phyloP scores from a whole-genome alignment of 2,797 vertebrate species.

The Glyptemys insculpta region DNA sequence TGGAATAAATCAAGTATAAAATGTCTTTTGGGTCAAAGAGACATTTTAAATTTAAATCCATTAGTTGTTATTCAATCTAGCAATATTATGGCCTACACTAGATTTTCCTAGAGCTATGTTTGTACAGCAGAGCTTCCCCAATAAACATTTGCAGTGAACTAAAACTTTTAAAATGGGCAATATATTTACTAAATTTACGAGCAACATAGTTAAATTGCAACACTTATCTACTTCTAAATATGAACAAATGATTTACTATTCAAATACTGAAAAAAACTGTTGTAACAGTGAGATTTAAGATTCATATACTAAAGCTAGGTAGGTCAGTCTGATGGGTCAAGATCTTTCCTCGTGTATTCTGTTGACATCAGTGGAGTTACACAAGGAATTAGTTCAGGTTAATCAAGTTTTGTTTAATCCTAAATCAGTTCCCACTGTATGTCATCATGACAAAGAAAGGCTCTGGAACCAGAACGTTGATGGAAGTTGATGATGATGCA shows the following conservation, averaged over 20 bases:
- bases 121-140: conserved; percentile 18
- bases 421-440: background rate
- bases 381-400: conserved; percentile 2
- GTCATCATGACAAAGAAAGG: background rate
- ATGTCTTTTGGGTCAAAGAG: background rate
- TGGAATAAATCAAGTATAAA: background rate
- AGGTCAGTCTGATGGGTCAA: background rate
- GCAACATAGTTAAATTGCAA: background rate
- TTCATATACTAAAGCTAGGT: background rate
- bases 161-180: background rate
- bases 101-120: conserved; percentile 20
- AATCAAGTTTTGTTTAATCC: background rate
- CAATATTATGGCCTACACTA: conserved; percentile 6
- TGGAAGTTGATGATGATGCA: conserved; percentile 16
- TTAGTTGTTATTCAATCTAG: background rate
- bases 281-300: conserved; percentile 26
- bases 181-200: background rate
- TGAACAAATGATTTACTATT: background rate
- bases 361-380: background rate
- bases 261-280: background rate
- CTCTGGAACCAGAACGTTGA: background rate
- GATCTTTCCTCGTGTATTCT: background rate
- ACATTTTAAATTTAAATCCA: background rate
- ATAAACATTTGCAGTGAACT: conserved; percentile 29
- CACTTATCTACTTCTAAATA: background rate